phyloP scores from a whole-genome alignment of 2,888 invertebrate species.

The Cistogaster globosa region DNA sequence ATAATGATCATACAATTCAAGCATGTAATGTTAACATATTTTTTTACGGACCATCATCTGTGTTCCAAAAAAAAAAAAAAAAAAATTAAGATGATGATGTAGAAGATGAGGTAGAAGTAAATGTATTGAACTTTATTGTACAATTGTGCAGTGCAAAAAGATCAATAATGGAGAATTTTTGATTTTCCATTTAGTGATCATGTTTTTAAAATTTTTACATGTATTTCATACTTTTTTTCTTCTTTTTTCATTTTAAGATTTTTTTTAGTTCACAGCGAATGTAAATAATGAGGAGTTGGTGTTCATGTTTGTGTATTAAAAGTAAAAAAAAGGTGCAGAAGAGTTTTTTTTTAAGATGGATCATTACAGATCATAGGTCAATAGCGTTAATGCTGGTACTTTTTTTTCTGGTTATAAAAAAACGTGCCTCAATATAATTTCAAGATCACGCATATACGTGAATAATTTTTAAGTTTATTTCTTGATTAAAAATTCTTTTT shows the following conservation, averaged over 20 bases:
- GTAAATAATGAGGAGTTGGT: not conserved
- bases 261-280: conserved; percentile 23
- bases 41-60: conserved; percentile 17
- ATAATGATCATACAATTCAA: conserved; percentile 30
- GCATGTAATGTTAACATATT: conserved; percentile 35
- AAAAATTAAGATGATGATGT: conserved; percentile 23
- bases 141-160: conserved; percentile 40
- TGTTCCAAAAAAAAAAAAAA: not conserved
- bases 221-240: conserved; percentile 19
- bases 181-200: conserved; percentile 43
- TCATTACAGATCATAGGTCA: conserved; percentile 68
- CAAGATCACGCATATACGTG: conserved; percentile 66
- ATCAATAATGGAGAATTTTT: conserved; percentile 55
- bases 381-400: conserved; percentile 49
- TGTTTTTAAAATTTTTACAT: conserved; percentile 45
- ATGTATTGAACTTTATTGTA: conserved; percentile 67
- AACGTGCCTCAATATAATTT: conserved; percentile 63
- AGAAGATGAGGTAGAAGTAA: conserved; percentile 53
- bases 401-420: conserved; percentile 41
- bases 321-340: conserved; percentile 44
- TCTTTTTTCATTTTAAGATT: not conserved
- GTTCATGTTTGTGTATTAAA: conserved; percentile 7
- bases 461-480: conserved; percentile 36
- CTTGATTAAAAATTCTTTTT: conserved; percentile 7
- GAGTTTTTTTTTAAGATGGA: conserved; percentile 46